These are phyloP conservation scores for Shinisaurus crocodilurus DNA, from an alignment of 2,113 vertebrate species.

Conservation along the genomic window DNA sequence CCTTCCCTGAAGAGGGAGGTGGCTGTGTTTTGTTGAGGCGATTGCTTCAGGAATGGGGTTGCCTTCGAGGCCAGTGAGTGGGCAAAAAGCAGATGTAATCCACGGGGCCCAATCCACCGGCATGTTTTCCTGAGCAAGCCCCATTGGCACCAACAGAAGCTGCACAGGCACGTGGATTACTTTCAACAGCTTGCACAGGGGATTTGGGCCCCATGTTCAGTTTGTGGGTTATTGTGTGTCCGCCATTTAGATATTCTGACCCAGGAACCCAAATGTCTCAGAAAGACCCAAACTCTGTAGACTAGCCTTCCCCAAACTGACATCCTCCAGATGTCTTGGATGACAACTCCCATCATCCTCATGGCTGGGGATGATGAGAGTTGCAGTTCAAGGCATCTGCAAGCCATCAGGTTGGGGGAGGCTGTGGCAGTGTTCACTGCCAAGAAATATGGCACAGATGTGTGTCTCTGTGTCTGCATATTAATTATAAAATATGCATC, in stretches of 20 bases:
- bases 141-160: background rate
- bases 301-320: background rate
- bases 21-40: background rate
- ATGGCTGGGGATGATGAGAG: background rate
- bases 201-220: background rate
- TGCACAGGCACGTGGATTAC: background rate
- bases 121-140: background rate
- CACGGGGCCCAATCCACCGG: background rate
- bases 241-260: background rate
- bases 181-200: background rate
- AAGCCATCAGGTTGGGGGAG: background rate
- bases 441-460: background rate
- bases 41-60: background rate
- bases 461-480: background rate
- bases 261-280: background rate
- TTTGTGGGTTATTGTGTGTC: background rate
- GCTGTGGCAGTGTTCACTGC: background rate
- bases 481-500: background rate
- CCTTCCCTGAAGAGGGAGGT: background rate
- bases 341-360: background rate
- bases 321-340: no score
- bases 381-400: background rate
- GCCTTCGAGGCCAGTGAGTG: rapidly evolving
- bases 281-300: background rate
- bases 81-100: no score